These are phyloP conservation scores for Alaudala cheleensis DNA, from an alignment of 2,113 vertebrate genomes.

Conservation along the genomic window DNA sequence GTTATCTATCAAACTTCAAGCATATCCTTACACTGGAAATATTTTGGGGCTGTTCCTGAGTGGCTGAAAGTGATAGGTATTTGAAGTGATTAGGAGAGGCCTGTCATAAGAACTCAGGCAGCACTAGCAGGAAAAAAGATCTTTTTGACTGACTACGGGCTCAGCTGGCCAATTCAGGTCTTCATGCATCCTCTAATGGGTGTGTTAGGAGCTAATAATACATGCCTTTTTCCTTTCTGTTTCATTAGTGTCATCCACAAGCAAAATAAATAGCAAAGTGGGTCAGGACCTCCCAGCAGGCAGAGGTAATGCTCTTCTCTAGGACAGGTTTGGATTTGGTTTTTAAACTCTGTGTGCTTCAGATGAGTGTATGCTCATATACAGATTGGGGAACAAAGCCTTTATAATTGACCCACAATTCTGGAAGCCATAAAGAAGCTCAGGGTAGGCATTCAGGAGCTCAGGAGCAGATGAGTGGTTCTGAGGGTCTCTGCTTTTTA, in stretches of 20 bases:
- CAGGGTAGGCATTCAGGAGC: neutral
- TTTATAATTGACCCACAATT: neutral
- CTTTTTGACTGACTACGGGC: neutral
- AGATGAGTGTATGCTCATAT: neutral
- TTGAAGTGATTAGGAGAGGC: neutral
- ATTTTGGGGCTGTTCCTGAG: neutral
- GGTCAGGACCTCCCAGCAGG: conserved; percentile 52
- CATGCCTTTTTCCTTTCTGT: neutral
- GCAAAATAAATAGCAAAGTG: conserved; percentile 53
- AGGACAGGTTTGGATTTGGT: neutral
- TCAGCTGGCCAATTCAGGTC: conserved; percentile 7
- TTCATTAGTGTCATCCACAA: conserved; percentile 18
- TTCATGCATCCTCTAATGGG: neutral
- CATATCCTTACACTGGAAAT: neutral
- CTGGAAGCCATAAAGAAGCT: neutral
- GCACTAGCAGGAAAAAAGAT: neutral
- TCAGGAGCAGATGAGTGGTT: neutral
- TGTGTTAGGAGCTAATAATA: conserved; percentile 42
- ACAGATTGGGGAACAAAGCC: neutral
- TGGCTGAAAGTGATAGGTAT: neutral
- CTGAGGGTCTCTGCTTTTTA: neutral
- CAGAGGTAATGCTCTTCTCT: neutral
- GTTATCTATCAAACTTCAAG: neutral
- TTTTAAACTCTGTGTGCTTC: neutral
- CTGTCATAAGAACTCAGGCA: neutral